These are phyloP conservation scores for Atlantisia rogersi DNA, from an alignment of 2,113 vertebrate species.

Conservation along the genomic window DNA sequence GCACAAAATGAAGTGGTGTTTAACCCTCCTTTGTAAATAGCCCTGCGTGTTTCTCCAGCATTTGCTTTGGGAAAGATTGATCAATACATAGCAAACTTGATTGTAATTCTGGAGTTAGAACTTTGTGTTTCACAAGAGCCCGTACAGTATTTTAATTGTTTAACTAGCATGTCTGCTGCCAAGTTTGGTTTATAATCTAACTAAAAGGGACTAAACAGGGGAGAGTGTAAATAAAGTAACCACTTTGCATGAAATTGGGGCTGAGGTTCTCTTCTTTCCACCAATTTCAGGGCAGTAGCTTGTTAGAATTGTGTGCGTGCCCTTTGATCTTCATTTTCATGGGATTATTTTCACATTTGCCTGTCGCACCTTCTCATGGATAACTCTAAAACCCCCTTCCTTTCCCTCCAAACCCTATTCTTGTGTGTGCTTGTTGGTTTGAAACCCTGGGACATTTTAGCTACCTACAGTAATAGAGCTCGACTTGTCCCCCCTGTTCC, in stretches of 20 bases:
- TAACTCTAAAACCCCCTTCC: constrained; percentile 78
- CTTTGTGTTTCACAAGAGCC: constrained; percentile 20
- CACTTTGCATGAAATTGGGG: constrained; percentile 77
- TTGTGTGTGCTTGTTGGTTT: constrained; percentile 80
- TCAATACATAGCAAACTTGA: neutral
- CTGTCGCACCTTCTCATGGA: constrained; percentile 77
- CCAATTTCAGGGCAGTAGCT: constrained; percentile 70
- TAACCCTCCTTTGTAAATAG: neutral
- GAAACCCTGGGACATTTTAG: constrained; percentile 82
- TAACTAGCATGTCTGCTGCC: constrained; percentile 72
- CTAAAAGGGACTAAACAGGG: constrained; percentile 65
- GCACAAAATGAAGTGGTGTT: neutral
- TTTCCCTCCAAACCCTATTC: constrained; percentile 71
- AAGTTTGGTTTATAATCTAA: constrained; percentile 77
- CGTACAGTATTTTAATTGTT: constrained; percentile 26
- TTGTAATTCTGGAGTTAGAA: constrained; percentile 40
- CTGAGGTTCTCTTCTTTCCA: constrained; percentile 69
- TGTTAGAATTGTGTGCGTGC: constrained; percentile 57
- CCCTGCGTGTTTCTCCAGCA: neutral
- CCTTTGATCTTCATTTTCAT: constrained; percentile 75
- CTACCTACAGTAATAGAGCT: constrained; percentile 91
- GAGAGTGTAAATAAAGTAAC: constrained; percentile 67
- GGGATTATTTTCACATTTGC: constrained; percentile 74
- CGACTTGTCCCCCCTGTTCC: constrained; percentile 95
- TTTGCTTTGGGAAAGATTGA: neutral